Evolutionary conservation across 1,140 invertebrate genomes (phyloP).

Genomic region (Sarcophaga bullata): DNA sequence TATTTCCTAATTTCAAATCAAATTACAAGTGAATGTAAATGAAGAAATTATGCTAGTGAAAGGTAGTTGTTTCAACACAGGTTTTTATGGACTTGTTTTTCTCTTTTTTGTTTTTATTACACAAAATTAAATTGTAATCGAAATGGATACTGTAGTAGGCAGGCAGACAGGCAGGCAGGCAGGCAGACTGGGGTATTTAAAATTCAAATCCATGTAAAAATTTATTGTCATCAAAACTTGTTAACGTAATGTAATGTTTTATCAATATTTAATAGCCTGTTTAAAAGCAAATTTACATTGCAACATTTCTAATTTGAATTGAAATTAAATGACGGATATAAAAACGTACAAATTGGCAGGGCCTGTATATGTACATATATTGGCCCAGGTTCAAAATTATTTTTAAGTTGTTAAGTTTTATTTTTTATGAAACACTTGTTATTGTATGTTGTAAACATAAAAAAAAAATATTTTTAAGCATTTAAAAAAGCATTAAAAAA

Average conservation of each 20-base stretch:
- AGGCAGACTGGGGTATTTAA: background rate
- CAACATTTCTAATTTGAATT: too few relatives aligned
- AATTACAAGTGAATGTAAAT: too few relatives aligned
- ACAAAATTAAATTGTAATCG: too few relatives aligned
- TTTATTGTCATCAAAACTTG: background rate
- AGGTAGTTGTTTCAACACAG: background rate
- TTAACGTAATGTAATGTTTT: background rate
- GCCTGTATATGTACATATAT: background rate
- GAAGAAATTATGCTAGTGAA: background rate
- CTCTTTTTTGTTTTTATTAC: too few relatives aligned
- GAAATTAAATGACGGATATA: background rate
- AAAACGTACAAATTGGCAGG: background rate
- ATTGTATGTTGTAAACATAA: too few relatives aligned
- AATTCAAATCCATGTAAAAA: background rate
- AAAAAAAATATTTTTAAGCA: too few relatives aligned
- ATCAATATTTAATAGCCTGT: background rate
- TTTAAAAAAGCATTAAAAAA: too few relatives aligned
- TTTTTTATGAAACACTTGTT: too few relatives aligned
- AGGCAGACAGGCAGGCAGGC: too few relatives aligned
- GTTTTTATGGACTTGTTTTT: background rate
- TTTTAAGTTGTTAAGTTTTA: too few relatives aligned
- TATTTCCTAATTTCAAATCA: too few relatives aligned
- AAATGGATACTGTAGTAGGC: too few relatives aligned
- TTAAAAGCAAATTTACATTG: background rate
- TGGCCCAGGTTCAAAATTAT: background rate